A percentile compares a stretch with the other conserved stretches of the same genome.
Evolutionary conservation across 1,140 invertebrate genomes (phyloP).

Genomic region (Cydia fagiglandana): DNA sequence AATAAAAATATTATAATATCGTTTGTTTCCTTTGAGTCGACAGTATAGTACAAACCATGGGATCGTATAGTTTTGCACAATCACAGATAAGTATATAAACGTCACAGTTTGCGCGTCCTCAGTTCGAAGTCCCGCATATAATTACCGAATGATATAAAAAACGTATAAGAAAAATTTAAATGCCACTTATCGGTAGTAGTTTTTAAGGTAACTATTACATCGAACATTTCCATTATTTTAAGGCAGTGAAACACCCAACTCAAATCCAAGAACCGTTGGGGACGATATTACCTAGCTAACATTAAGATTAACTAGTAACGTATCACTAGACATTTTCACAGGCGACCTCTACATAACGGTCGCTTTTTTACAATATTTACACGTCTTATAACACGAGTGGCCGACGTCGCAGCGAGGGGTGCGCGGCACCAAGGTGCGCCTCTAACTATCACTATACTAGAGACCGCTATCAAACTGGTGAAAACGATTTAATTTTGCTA

Average conservation of each 20-base stretch:
- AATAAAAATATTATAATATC: conserved; percentile 12
- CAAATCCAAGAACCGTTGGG: conserved; percentile 76
- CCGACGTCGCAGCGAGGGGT: conserved; percentile 5
- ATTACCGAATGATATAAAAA: conserved; percentile 55
- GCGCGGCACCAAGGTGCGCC: background rate
- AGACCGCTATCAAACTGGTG: background rate
- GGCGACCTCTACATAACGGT: conserved; percentile 69
- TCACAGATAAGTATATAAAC: conserved; percentile 30
- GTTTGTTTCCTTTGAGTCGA: background rate
- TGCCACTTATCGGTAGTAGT: conserved; percentile 72
- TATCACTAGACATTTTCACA: conserved; percentile 78
- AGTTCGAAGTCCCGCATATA: conserved; percentile 34
- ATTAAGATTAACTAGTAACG: conserved; percentile 75
- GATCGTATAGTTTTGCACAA: conserved; percentile 28
- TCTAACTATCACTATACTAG: conserved; percentile 6
- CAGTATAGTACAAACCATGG: conserved; percentile 23
- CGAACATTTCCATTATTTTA: conserved; percentile 71
- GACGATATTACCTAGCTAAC: conserved; percentile 78
- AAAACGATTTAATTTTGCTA: conserved; percentile 12
- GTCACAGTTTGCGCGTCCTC: conserved; percentile 19
- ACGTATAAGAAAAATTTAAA: conserved; percentile 67
- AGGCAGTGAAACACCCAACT: conserved; percentile 79
- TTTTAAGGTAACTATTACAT: conserved; percentile 71
- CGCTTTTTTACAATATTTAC: conserved; percentile 78
- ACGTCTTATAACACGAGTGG: conserved; percentile 69